Evolutionary conservation across 2,888 invertebrate species (phyloP), one percentile per base, ranked within the genome.

Genomic region (Caenorhabditis japonica): DNA sequence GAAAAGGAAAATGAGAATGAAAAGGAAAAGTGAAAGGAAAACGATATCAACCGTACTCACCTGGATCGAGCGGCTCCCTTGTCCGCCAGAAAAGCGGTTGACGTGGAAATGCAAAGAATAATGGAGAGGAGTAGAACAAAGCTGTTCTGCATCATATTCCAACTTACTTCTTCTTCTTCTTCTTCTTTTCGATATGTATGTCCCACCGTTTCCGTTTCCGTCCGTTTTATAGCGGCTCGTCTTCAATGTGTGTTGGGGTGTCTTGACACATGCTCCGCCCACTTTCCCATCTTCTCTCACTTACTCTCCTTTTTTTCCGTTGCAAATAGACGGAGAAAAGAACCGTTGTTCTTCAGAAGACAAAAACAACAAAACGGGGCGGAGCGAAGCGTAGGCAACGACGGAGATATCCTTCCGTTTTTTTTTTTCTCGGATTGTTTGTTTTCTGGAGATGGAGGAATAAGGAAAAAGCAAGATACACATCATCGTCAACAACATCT

Each of bases 111-210:
- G 12, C 27, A 41, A 47, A 66, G 52, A 36, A 61, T 34, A 19
- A 7, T 51, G 15, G 51, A 51, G 30, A 53, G 55, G 30, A 53
- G 55, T 64, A 55, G 55, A 55, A 64, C 53, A 36, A 53, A 38
- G 52, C 25, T 53, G 61, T 61, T 61, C 53, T 61, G 53, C 55
- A 64, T 64, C 41, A 49, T 56, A n/a, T n/a, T n/a, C n/a, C n/a
- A n/a, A 38, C 12, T 23, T 13, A 19, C 23, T 51, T 41, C 41
- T 46, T 47, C 55, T 46, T 55, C 33, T 47, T 41, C 47, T n/a
- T 55, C 41, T 23, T 51, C 36, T 49, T 27, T 23, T 10, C 30
- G 30, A 7, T 30, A 30, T 30, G 30, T 30, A n/a, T n/a, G n/a
- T n/a, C n/a, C 30, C 30, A 30, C 30, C 12, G 13, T 53, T 62